Evolutionary conservation across 2,888 invertebrate species (phyloP).

Genomic region (Leptinotarsa rubiginosa): DNA sequence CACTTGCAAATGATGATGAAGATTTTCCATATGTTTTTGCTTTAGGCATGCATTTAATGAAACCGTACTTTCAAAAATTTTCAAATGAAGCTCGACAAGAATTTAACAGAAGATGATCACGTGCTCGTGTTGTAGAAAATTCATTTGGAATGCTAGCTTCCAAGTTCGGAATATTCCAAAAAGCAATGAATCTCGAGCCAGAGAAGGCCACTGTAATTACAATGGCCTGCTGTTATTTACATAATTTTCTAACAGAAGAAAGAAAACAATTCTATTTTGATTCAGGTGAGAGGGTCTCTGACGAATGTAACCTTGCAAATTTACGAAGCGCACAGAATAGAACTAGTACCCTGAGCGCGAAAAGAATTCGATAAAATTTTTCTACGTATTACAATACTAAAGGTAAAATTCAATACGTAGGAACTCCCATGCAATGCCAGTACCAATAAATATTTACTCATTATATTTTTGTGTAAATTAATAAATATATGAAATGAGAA

Average conservation of each 20-base stretch:
- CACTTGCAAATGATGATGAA: constrained; percentile 28
- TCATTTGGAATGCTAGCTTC: constrained; percentile 30
- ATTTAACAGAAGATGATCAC: constrained; percentile 29
- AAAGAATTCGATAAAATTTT: constrained; percentile 17
- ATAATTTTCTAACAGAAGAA: constrained; percentile 37
- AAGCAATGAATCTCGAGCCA: constrained; percentile 27
- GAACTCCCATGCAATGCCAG: not conserved
- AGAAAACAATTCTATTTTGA: constrained; percentile 22
- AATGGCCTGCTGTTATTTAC: constrained; percentile 33
- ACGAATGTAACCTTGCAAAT: constrained; percentile 24
- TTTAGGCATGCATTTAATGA: constrained; percentile 26
- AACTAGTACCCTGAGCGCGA: constrained; percentile 20
- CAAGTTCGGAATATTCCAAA: constrained; percentile 32
- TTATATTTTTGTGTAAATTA: not conserved
- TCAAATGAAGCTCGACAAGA: constrained; percentile 23
- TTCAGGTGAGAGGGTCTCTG: constrained; percentile 15
- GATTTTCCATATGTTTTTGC: constrained; percentile 30
- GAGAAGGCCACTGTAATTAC: constrained; percentile 29
- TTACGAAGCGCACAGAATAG: constrained; percentile 20
- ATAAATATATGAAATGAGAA: not conserved
- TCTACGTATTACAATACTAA: constrained; percentile 22
- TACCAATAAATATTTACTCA: not conserved
- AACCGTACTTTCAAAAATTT: constrained; percentile 25
- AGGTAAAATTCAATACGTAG: constrained; percentile 3
- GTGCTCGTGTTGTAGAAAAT: constrained; percentile 26